Evolutionary conservation across 1,140 invertebrate species (phyloP).

Genomic region (Sweltsa coloradensis): DNA sequence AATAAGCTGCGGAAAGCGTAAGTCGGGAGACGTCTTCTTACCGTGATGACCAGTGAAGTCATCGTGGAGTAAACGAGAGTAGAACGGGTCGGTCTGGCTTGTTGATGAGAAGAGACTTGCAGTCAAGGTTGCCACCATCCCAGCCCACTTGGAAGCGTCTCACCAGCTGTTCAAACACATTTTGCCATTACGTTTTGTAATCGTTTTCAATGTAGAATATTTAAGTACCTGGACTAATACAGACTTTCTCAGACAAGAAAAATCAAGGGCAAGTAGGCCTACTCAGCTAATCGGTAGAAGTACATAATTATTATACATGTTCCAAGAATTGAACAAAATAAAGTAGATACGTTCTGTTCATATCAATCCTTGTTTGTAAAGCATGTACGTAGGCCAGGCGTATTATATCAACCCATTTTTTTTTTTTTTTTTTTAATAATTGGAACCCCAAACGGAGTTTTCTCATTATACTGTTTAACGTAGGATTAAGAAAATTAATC

Average conservation of each 20-base stretch:
- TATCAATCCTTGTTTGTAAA: too few species aligned
- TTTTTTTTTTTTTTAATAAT: too few species aligned
- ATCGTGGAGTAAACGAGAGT: slow-evolving; percentile 44
- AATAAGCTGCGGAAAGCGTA: too few species aligned
- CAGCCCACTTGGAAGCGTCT: slow-evolving; percentile 54
- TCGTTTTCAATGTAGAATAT: background rate
- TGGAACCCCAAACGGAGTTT: too few species aligned
- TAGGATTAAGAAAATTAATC: too few species aligned
- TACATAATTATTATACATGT: background rate
- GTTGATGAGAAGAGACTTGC: slow-evolving; percentile 59
- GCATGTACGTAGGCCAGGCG: too few species aligned
- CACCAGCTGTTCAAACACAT: slow-evolving; percentile 42
- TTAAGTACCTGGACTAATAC: background rate
- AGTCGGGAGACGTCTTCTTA: too few species aligned
- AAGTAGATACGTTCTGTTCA: background rate
- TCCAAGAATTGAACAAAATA: background rate
- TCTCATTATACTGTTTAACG: too few species aligned
- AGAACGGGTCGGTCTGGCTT: slow-evolving; percentile 59
- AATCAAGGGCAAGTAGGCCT: background rate
- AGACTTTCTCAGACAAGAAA: background rate
- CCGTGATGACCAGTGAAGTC: too few species aligned
- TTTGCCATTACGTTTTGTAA: background rate
- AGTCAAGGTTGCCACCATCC: slow-evolving; percentile 44
- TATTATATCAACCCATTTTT: too few species aligned
- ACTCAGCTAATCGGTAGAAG: background rate